phyloP scores from a whole-genome alignment of 1,140 invertebrate genomes.

The Papilio dardanus region DNA sequence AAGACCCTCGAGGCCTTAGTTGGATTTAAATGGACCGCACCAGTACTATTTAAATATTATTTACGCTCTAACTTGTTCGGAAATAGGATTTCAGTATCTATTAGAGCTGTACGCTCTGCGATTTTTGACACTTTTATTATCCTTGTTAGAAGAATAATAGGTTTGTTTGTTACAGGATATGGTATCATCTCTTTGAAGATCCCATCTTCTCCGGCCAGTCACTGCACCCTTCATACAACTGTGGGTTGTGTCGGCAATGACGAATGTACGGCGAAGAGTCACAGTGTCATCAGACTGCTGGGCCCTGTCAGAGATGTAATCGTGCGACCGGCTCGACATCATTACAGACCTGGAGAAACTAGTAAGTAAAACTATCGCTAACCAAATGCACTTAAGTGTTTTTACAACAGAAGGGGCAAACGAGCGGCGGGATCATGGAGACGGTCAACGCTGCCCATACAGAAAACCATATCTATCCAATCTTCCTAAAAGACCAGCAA shows the following conservation, averaged over 20 bases:
- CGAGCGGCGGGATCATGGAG: too few species aligned
- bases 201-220: constrained; percentile 80
- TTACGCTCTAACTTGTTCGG: constrained; percentile 35
- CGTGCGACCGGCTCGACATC: constrained; percentile 83
- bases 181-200: constrained; percentile 84
- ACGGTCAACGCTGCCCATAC: too few species aligned
- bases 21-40: constrained; percentile 52
- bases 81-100: constrained; percentile 9
- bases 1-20: constrained; percentile 51
- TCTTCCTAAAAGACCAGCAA: too few species aligned
- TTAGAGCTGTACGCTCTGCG: constrained; percentile 18
- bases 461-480: too few species aligned
- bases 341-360: constrained; percentile 84
- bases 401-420: too few species aligned
- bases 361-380: constrained; percentile 80
- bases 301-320: constrained; percentile 85
- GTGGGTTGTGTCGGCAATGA: constrained; percentile 81
- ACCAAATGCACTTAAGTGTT: too few species aligned
- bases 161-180: constrained; percentile 81
- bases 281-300: constrained; percentile 82
- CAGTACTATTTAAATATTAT: constrained; percentile 52
- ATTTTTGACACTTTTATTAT: constrained; percentile 21
- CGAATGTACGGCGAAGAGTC: constrained; percentile 82
- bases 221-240: constrained; percentile 83
- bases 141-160: constrained; percentile 1